phyloP scores from a whole-genome alignment of 1,140 invertebrate species.

The Drosophila punjabiensis region DNA sequence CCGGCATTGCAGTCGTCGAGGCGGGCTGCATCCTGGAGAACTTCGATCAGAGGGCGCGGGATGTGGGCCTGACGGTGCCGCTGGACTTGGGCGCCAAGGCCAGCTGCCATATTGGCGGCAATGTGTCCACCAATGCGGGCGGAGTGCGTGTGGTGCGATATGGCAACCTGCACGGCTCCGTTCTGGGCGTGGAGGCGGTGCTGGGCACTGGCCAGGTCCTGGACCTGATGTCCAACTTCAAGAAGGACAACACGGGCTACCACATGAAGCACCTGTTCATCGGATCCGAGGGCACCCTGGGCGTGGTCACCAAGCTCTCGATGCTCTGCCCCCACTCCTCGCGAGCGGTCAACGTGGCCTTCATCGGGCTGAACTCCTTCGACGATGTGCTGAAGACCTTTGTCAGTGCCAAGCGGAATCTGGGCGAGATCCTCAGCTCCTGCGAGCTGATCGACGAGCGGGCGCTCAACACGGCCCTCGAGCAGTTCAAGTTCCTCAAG shows the following conservation, averaged over 20 bases:
- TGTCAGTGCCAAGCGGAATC: constrained; percentile 89
- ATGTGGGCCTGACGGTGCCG: constrained; percentile 95
- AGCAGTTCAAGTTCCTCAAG: constrained; percentile 88
- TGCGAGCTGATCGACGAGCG: constrained; percentile 95
- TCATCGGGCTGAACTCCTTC: constrained; percentile 88
- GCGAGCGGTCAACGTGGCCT: constrained; percentile 92
- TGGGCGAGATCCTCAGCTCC: constrained; percentile 96
- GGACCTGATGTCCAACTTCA: constrained; percentile 93
- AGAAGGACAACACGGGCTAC: constrained; percentile 99
- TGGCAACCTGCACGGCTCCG: constrained; percentile 96
- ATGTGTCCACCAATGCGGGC: constrained; percentile 98
- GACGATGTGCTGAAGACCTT: constrained; percentile 92
- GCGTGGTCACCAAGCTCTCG: constrained; percentile 96
- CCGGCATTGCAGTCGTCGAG: constrained; percentile 95
- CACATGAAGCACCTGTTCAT: constrained; percentile 99
- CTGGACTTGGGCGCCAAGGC: constrained; percentile 98
- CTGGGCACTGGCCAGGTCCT: constrained; percentile 95
- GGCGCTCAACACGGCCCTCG: constrained; percentile 88
- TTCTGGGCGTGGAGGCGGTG: constrained; percentile 97
- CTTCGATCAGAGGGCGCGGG: constrained; percentile 91
- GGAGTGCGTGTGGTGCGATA: constrained; percentile 97
- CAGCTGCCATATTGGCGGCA: constrained; percentile 98
- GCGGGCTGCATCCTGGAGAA: constrained; percentile 96
- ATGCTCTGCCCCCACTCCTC: constrained; percentile 95
- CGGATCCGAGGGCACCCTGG: constrained; percentile 98